Percentiles rank a stretch among this genome's conserved stretches.
phyloP scores from a whole-genome alignment of 2,888 invertebrate genomes.

The Gastrophysa polygoni region DNA sequence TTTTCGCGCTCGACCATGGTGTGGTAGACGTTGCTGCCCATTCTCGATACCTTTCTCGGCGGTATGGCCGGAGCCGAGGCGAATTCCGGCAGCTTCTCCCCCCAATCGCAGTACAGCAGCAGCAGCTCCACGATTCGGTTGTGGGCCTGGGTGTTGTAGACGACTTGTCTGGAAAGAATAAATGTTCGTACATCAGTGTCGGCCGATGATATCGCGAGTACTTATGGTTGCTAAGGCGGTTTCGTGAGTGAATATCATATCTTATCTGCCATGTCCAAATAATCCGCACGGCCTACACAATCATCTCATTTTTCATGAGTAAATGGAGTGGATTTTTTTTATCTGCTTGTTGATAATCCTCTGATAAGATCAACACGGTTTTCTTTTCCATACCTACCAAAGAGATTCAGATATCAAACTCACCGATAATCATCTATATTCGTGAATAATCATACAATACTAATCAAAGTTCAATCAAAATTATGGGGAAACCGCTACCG shows the following conservation, averaged over 20 bases:
- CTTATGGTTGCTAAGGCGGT: constrained; percentile 19
- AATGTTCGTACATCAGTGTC: constrained; percentile 13
- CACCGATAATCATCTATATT: no score
- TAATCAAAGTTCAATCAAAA: no score
- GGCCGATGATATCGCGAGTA: constrained; percentile 4
- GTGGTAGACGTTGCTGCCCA: constrained; percentile 36
- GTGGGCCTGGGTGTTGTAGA: constrained; percentile 75
- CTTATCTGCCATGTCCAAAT: constrained; percentile 13
- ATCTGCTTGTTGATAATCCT: no score
- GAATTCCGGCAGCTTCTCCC: constrained; percentile 69
- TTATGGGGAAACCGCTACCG: no score
- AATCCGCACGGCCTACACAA: background rate
- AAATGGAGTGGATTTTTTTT: background rate
- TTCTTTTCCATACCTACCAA: no score
- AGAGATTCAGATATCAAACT: no score
- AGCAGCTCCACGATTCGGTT: constrained; percentile 74
- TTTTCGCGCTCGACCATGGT: constrained; percentile 43
- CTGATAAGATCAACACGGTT: no score
- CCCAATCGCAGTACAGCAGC: constrained; percentile 71
- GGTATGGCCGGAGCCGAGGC: constrained; percentile 69
- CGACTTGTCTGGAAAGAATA: constrained; percentile 67
- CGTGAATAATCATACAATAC: no score
- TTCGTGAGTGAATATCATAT: background rate
- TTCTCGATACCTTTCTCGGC: constrained; percentile 64
- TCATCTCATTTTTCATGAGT: background rate